Evolutionary conservation across 2,797 vertebrate genomes (phyloP).

Genomic region (Acestrorhynchus altus): DNA sequence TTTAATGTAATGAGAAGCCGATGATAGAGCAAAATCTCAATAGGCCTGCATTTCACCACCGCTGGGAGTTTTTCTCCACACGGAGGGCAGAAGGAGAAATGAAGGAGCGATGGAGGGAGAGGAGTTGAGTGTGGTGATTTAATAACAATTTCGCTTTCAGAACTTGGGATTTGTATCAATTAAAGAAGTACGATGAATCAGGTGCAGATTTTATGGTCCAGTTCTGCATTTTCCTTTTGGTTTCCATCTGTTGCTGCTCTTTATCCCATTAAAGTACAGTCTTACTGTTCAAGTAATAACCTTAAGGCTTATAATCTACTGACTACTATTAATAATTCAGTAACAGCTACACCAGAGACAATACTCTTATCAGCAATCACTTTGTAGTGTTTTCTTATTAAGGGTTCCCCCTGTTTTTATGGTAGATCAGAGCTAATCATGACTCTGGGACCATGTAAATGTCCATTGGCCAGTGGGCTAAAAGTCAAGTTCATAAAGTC

Average conservation of each 20-base stretch:
- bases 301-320: background rate
- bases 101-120: conserved; percentile 3
- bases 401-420: background rate
- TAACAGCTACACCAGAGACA: background rate
- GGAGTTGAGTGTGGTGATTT: background rate
- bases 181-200: background rate
- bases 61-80: conserved; percentile 5
- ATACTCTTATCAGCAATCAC: background rate
- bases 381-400: background rate
- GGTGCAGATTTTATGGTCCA: background rate
- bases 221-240: background rate
- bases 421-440: too few relatives aligned
- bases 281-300: background rate
- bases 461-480: too few relatives aligned
- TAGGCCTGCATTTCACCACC: conserved; percentile 4
- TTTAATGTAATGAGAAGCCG: conserved; percentile 14
- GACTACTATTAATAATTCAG: background rate
- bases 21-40: conserved; percentile 12
- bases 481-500: too few relatives aligned
- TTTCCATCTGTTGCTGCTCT: background rate
- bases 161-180: background rate
- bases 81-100: background rate
- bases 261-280: background rate
- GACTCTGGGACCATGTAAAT: too few relatives aligned
- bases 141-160: background rate